These are phyloP conservation scores for Gila orcuttii DNA, from an alignment of 2,113 vertebrate species.

Conservation along the genomic window DNA sequence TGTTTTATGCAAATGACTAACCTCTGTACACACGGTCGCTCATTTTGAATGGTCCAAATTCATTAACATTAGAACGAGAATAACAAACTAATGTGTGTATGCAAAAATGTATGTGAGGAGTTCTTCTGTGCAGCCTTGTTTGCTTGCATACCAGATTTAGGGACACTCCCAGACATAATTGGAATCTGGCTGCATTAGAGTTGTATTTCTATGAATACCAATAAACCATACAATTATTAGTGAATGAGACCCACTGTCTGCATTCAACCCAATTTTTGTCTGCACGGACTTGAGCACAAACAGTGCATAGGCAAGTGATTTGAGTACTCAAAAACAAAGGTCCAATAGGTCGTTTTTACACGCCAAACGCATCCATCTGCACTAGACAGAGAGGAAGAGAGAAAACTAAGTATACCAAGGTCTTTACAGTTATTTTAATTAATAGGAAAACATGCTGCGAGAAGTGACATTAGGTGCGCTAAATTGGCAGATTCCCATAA, in stretches of 20 bases:
- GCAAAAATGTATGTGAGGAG: too few relatives aligned
- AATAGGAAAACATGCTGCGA: not conserved
- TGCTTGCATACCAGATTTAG: too few relatives aligned
- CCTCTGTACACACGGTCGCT: not conserved
- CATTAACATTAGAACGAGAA: not conserved
- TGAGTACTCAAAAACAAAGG: not conserved
- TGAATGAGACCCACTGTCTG: not conserved
- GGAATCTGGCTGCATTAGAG: too few relatives aligned
- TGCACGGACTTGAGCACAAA: not conserved
- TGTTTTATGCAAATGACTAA: too few relatives aligned
- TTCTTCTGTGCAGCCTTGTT: too few relatives aligned
- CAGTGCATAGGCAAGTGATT: not conserved
- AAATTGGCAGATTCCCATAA: not conserved
- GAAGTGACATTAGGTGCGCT: not conserved
- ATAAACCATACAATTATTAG: too few relatives aligned
- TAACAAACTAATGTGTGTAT: too few relatives aligned
- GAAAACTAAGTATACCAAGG: not conserved
- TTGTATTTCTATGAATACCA: too few relatives aligned
- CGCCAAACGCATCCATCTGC: not conserved
- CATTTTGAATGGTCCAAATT: not conserved
- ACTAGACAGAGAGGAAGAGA: not conserved
- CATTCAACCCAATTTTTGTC: not conserved
- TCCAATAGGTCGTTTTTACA: not conserved
- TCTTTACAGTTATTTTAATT: not conserved
- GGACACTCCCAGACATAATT: too few relatives aligned